phyloP scores from a whole-genome alignment of 2,797 vertebrate species.

The Peromyscus melanophrys region DNA sequence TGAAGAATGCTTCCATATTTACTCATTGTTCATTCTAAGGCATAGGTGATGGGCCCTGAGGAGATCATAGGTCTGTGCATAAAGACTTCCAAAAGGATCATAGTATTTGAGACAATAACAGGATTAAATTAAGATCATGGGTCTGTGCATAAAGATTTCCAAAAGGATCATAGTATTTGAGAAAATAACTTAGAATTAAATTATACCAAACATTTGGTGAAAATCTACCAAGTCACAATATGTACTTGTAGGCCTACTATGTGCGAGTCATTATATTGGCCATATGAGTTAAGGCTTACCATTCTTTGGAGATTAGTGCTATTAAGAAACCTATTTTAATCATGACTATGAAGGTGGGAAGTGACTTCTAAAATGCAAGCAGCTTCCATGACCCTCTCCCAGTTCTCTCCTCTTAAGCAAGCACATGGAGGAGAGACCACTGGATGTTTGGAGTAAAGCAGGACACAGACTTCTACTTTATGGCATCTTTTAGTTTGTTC shows the following conservation, averaged over 20 bases:
- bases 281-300: background rate
- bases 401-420: background rate
- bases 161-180: background rate
- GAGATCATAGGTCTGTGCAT: background rate
- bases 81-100: background rate
- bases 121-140: background rate
- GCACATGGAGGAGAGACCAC: no score
- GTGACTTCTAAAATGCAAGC: background rate
- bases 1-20: background rate
- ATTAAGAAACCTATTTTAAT: background rate
- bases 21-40: background rate
- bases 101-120: background rate
- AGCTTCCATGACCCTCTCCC: background rate
- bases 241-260: background rate
- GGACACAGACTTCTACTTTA: background rate
- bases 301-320: background rate
- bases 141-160: background rate
- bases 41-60: background rate
- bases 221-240: background rate
- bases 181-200: background rate
- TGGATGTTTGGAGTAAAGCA: background rate
- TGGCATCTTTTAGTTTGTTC: background rate
- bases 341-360: background rate
- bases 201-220: background rate
- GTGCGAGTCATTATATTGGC: background rate